A percentile compares a stretch with the other conserved stretches of the same genome.
These are phyloP conservation scores for Philopotamus ludificatus DNA, from an alignment of 1,140 invertebrate species.

Conservation along the genomic window DNA sequence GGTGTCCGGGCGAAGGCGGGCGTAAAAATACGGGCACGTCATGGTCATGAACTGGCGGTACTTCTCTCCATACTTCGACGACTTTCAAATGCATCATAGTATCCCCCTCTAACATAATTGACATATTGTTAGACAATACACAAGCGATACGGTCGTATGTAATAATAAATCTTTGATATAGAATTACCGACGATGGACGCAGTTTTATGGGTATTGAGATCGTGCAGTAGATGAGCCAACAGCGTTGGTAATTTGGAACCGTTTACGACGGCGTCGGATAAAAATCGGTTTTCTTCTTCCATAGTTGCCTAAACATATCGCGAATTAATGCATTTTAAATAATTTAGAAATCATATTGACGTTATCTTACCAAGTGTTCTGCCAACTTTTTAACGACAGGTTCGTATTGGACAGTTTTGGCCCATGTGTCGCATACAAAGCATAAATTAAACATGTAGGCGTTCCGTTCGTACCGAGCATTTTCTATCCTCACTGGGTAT, in stretches of 20 bases:
- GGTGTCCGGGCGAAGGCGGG: conserved; percentile 44
- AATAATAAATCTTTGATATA: neutral
- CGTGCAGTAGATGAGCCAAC: conserved; percentile 72
- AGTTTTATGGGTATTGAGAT: conserved; percentile 76
- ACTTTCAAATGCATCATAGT: conserved; percentile 81
- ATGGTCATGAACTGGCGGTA: conserved; percentile 80
- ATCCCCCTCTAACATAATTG: conserved; percentile 61
- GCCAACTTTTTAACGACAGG: conserved; percentile 90
- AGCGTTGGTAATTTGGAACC: conserved; percentile 68
- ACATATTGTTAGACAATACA: neutral
- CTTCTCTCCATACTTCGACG: conserved; percentile 72
- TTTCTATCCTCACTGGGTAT: conserved; percentile 87
- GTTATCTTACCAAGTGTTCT: conserved; percentile 72
- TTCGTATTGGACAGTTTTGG: conserved; percentile 89
- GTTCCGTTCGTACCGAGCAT: conserved; percentile 90
- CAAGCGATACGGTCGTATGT: neutral
- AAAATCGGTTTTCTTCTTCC: conserved; percentile 78
- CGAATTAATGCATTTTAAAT: conserved; percentile 1
- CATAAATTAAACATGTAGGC: conserved; percentile 94
- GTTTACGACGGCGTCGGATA: conserved; percentile 66
- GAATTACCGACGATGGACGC: conserved; percentile 70
- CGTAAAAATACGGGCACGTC: conserved; percentile 84
- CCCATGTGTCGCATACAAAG: conserved; percentile 88
- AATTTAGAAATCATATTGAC: neutral
- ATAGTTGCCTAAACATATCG: conserved; percentile 64